Conservation (phyloP, 2,113 vertebrate genomes). For the Orthonyx spaldingii region DNA sequence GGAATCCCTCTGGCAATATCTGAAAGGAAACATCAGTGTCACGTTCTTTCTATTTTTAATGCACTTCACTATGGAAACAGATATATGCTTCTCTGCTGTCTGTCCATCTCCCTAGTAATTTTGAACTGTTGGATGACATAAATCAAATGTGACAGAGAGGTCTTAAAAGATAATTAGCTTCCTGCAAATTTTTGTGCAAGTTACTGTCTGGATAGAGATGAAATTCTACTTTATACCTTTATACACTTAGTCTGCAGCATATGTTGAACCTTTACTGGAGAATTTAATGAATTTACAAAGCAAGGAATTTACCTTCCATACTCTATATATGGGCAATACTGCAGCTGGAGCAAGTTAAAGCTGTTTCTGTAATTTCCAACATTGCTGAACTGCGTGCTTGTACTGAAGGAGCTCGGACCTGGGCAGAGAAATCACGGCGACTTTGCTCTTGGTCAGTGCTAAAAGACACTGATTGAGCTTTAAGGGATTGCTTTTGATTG, state of each 20-base stretch:
- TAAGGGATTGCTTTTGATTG: rapidly evolving
- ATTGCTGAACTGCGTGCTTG: background rate
- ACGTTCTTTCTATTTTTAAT: slow-evolving; percentile 38
- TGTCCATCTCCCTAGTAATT: slow-evolving; percentile 14
- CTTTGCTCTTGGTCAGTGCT: background rate
- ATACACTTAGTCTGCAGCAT: background rate
- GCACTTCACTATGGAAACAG: slow-evolving; percentile 32
- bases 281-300: background rate
- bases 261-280: background rate
- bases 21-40: slow-evolving; percentile 14
- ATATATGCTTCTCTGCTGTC: background rate
- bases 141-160: background rate
- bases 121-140: background rate
- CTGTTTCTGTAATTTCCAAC: background rate
- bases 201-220: background rate
- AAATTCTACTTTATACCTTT: background rate
- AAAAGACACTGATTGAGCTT: background rate
- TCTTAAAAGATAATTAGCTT: slow-evolving; percentile 8
- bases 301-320: background rate
- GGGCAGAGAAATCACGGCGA: background rate
- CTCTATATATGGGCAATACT: background rate
- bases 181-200: background rate
- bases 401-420: background rate
- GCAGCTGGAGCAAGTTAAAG: background rate
- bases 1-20: background rate